Evolutionary conservation across 1,140 invertebrate genomes (phyloP).

Genomic region (Conus betulinus): DNA sequence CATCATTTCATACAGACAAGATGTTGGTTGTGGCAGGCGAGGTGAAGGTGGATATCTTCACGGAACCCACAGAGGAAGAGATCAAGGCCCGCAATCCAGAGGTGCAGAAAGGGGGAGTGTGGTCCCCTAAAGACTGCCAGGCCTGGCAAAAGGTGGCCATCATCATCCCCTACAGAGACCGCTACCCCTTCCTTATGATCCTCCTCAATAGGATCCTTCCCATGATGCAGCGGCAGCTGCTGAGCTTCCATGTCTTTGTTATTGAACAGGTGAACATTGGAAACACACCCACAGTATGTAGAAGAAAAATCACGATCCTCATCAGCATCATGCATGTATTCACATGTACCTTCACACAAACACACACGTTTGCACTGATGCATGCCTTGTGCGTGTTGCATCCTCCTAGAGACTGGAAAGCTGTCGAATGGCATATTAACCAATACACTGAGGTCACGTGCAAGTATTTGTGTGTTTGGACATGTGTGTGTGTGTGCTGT

Average conservation of each 20-base stretch:
- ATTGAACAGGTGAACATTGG: constrained; percentile 68
- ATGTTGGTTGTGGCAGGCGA: constrained; percentile 42
- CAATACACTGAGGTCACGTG: too few species aligned
- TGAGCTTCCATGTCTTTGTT: constrained; percentile 72
- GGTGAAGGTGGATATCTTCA: constrained; percentile 59
- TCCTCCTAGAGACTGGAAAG: too few species aligned
- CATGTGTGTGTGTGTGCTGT: too few species aligned
- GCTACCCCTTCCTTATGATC: constrained; percentile 74
- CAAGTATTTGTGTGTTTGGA: too few species aligned
- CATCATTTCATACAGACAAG: too few species aligned
- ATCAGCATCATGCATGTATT: background rate
- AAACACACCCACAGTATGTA: background rate
- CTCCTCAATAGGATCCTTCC: constrained; percentile 70
- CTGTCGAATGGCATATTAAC: too few species aligned
- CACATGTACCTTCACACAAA: too few species aligned
- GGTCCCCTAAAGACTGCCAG: constrained; percentile 84
- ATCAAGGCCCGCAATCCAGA: constrained; percentile 53
- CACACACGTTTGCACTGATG: background rate
- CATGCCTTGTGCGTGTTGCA: too few species aligned
- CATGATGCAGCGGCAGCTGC: constrained; percentile 69
- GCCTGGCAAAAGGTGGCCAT: constrained; percentile 80
- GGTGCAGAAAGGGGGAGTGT: constrained; percentile 82
- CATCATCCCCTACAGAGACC: constrained; percentile 71
- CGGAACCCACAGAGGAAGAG: constrained; percentile 49
- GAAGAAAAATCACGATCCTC: background rate